phyloP scores from a whole-genome alignment of 2,888 invertebrate species.

The Desoria tigrina region DNA sequence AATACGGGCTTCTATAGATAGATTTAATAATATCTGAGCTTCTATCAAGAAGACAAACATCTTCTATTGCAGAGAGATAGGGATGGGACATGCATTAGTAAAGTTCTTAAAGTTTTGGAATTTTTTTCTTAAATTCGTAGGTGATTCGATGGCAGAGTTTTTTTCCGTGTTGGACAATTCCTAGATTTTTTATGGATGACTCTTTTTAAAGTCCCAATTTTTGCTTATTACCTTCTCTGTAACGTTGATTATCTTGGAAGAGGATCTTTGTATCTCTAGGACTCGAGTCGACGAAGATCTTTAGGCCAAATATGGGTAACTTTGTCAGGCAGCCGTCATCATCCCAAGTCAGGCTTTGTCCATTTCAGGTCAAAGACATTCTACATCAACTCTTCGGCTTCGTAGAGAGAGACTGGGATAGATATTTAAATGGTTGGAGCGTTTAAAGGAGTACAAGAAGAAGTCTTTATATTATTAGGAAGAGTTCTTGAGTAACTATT shows the following conservation, averaged over 20 bases:
- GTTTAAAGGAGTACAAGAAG: too few species aligned
- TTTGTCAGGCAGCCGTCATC: conserved; percentile 24
- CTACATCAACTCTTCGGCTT: too few species aligned
- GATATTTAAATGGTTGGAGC: too few species aligned
- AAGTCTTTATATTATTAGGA: neutral
- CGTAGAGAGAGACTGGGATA: too few species aligned
- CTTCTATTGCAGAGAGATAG: neutral
- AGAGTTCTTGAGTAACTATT: too few species aligned
- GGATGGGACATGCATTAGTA: neutral
- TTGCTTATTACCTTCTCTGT: too few species aligned
- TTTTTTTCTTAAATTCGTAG: too few species aligned
- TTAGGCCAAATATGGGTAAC: conserved; percentile 20
- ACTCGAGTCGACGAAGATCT: conserved; percentile 10
- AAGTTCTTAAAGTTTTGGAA: neutral
- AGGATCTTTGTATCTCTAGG: too few species aligned
- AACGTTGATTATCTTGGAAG: conserved; percentile 11
- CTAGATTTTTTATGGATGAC: too few species aligned
- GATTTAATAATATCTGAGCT: conserved; percentile 5
- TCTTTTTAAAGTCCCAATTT: too few species aligned
- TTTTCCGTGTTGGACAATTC: too few species aligned
- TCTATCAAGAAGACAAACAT: neutral
- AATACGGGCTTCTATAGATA: conserved; percentile 21
- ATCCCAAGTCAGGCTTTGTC: conserved; percentile 25
- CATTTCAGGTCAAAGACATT: conserved; percentile 38
- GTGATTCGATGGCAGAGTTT: neutral